Base-by-base conservation (phyloP, 2,113 vertebrate genomes). In the Recurvirostra avosetta region DNA sequence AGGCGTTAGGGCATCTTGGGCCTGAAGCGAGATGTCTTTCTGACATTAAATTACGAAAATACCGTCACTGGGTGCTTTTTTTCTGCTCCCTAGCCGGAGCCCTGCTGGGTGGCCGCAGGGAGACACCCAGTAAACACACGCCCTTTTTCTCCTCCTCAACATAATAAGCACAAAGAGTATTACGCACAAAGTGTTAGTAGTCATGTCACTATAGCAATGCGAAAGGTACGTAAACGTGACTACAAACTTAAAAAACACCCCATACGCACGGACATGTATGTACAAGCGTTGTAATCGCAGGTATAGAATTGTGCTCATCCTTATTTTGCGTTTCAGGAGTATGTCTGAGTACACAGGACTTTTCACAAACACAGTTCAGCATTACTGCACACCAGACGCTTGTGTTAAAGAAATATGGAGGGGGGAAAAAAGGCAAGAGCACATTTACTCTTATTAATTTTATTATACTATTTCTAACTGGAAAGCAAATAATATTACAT, bases 371-470 rank as follows among this genome's bases (percentile, higher is more conserved):
- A 23, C 22, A 18, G 30, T 7, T 76, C 36, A 66, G 30, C 18
- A 4, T 65, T 65, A 32, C 6, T 47, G 40, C 47, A 32, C 29
- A 21, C 11, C 45, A 20, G 40, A 23, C 2, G 49, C 14, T 67
- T 41, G 22, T 26, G 15, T 10, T 59, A 74, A 47, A 90, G 32
- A 90, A 92, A 58, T 65, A n/a, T 0, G 1, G 25, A 2, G 6
- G 3, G 7, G 7, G 1, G 25, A 5, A 9, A 12, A 11, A 29
- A 53, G 7, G 11, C 16, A 55, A 45, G 4, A 47, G 2, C 3
- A 65, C 62, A 41, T 74, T 58, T 34, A n/a, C 25, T n/a, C 2
- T 7, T 61, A 71, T 5, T 40, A 14, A 15, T 79, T 81, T 85
- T 45, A 52, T 82, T 65, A 21, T 20, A 40, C 2, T 61, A 4